These are phyloP conservation scores for Apis florea DNA, from an alignment of 1,140 invertebrate species.

Conservation along the genomic window DNA sequence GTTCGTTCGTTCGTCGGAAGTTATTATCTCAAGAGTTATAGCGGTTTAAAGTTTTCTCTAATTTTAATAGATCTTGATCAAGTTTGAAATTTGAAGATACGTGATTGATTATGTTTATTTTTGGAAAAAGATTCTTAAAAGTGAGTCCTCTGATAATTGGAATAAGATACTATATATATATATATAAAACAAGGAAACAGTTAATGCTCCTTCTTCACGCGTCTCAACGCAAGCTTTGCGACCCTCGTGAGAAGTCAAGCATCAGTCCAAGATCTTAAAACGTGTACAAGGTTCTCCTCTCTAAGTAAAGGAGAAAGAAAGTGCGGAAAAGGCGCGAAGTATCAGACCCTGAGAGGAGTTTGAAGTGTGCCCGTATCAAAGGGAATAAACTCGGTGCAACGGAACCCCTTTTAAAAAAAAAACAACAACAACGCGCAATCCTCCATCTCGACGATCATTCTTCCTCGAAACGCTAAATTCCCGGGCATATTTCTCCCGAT, in stretches of 20 bases:
- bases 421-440: background rate
- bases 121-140: background rate
- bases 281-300: constrained; percentile 22
- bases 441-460: constrained; percentile 6
- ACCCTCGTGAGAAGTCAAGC: constrained; percentile 27
- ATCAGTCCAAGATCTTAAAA: constrained; percentile 8
- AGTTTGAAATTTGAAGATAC: too few relatives aligned
- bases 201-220: background rate
- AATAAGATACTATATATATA: background rate
- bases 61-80: too few relatives aligned
- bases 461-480: background rate
- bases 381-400: constrained; percentile 48
- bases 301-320: constrained; percentile 1
- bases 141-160: too few relatives aligned
- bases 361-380: constrained; percentile 50
- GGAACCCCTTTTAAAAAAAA: background rate
- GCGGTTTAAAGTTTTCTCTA: too few relatives aligned
- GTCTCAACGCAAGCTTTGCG: background rate
- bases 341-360: constrained; percentile 49
- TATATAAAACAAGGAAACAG: too few relatives aligned
- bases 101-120: too few relatives aligned
- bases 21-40: too few relatives aligned
- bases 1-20: too few relatives aligned
- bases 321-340: constrained; percentile 27
- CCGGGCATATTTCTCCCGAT: background rate